Evolutionary conservation across 2,888 invertebrate genomes (phyloP).

Genomic region (Phyllotreta striolata): DNA sequence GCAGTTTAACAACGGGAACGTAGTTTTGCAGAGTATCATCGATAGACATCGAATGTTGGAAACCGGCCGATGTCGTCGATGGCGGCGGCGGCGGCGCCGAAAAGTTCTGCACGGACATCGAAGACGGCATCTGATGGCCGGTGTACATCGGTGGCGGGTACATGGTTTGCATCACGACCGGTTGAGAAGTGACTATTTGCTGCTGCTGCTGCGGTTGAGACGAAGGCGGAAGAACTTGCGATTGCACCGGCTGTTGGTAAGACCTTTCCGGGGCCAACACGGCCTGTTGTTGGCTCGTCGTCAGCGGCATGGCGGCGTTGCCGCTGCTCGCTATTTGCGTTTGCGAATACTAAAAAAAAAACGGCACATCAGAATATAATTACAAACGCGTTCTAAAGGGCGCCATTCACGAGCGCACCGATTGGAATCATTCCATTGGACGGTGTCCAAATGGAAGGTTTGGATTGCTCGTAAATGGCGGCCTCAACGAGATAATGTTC

Average conservation of each 20-base stretch:
- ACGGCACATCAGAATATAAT: background rate
- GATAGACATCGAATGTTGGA: conserved; percentile 49
- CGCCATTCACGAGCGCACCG: too few relatives aligned
- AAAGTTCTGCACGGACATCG: conserved; percentile 51
- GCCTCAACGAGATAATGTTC: conserved; percentile 16
- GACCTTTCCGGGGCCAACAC: too few relatives aligned
- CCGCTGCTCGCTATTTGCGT: too few relatives aligned
- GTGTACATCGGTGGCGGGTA: conserved; percentile 39
- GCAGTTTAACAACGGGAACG: conserved; percentile 48
- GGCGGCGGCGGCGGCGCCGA: conserved; percentile 37
- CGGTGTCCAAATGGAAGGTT: too few relatives aligned
- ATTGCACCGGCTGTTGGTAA: conserved; percentile 13
- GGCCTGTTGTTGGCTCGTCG: too few relatives aligned
- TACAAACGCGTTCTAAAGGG: background rate
- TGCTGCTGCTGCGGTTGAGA: conserved; percentile 37
- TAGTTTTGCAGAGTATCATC: conserved; percentile 50
- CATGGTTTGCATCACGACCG: conserved; percentile 38
- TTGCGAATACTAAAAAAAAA: too few relatives aligned
- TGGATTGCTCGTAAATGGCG: too few relatives aligned
- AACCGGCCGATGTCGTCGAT: conserved; percentile 34
- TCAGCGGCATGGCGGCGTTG: too few relatives aligned
- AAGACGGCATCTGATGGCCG: conserved; percentile 45
- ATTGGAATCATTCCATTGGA: too few relatives aligned
- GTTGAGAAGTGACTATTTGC: conserved; percentile 42
- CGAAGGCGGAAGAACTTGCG: conserved; percentile 34